phyloP scores from a whole-genome alignment of 2,888 invertebrate species.

The Pediacus dermestoides region DNA sequence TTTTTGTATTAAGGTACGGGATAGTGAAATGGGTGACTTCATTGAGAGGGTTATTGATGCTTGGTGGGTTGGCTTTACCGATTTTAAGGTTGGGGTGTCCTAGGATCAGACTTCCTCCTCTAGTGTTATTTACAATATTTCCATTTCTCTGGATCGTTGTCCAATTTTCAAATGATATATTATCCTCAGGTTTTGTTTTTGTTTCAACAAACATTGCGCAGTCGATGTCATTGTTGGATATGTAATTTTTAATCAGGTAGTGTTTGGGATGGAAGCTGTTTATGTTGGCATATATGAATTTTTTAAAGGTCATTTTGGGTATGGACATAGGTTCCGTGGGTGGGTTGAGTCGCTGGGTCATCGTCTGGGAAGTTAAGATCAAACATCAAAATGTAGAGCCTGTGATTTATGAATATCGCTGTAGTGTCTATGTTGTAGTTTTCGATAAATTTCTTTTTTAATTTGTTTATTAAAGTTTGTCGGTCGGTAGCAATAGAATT shows the following conservation, averaged over 20 bases:
- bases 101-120: too few species aligned
- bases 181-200: conserved; percentile 7
- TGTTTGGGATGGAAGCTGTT: conserved; percentile 8
- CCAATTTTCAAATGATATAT: too few species aligned
- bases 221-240: conserved; percentile 9
- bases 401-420: conserved; percentile 10
- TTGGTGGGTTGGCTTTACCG: too few species aligned
- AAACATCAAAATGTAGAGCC: conserved; percentile 13
- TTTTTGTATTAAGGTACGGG: too few species aligned
- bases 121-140: too few species aligned
- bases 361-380: conserved; percentile 2
- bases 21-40: too few species aligned
- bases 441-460: conserved; percentile 4
- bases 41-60: too few species aligned
- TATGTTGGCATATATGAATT: conserved; percentile 11
- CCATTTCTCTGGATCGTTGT: too few species aligned
- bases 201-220: conserved; percentile 12
- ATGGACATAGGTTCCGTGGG: too few species aligned
- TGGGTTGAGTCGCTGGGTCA: conserved; percentile 8
- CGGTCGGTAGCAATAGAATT: conserved; percentile 12
- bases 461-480: conserved; percentile 18
- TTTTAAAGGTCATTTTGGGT: conserved; percentile 5
- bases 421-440: conserved; percentile 14
- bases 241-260: too few species aligned
- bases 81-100: too few species aligned